Base-by-base conservation (phyloP, 2,888 invertebrate genomes). In the Sceliomorpha sp. region DNA sequence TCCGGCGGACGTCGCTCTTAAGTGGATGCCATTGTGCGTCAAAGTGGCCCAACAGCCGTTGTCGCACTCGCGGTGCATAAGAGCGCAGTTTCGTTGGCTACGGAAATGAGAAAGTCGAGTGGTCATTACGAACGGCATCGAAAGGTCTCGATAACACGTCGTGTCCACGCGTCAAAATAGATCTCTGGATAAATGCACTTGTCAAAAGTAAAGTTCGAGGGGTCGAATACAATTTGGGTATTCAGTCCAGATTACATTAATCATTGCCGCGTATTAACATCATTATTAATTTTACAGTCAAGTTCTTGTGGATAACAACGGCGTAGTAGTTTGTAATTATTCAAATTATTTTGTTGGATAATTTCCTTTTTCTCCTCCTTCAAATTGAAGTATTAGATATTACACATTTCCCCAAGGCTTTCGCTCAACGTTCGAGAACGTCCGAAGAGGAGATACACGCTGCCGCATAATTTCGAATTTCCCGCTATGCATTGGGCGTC, bases 61-160 rank as follows among this genome's bases (percentile, higher is more conserved):
- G 77, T 77, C 68, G 69, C 50, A 63, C 44, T 59, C 44, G 67
- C 44, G 67, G 72, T 66, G 72, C 51, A 69, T 62, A 60, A 44
- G 45, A 44, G 47, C 69, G 67, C 50, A 74, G 42, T 58, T 66
- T 51, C 63, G 68, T 72, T 73, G 72, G 53, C 63, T 58, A 77
- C 79, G 79, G 80, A 83, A 85, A 86, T 84, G 81, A 80, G 82
- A 82, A 84, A 82, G 76, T 80, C 78, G 76, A 83, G 81, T 80
- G 80, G 74, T 76, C 75, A 76, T 80, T 77, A 62, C 63, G 70
- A 71, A 60, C 70, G 66, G 55, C 71, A 42, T 59, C 50, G 51
- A 36, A 56, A 42, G n/a, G 60, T 63, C 50, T 44, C 44, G 42
- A 29, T 53, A 48, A 63, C 62, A 48, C 8, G 51, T 56, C 69